A percentile compares a stretch with the other conserved stretches of the same genome.
These are phyloP conservation scores for Brachyptera risi DNA, from an alignment of 2,888 invertebrate genomes.

Conservation along the genomic window DNA sequence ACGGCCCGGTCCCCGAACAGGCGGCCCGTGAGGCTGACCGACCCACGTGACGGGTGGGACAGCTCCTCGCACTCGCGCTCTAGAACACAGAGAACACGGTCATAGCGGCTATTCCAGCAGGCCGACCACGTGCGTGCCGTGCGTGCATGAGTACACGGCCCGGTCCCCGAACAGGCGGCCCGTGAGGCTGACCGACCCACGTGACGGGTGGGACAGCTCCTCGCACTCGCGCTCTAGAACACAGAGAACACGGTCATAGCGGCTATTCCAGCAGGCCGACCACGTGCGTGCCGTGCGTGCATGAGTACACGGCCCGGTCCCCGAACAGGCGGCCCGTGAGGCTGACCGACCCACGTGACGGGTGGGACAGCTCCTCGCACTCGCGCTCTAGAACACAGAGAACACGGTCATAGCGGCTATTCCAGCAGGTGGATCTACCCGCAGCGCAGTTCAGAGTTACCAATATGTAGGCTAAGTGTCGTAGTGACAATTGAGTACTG, in stretches of 20 bases:
- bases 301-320: slow-evolving; percentile 77
- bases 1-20: slow-evolving; percentile 79
- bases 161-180: slow-evolving; percentile 79
- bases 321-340: slow-evolving; percentile 77
- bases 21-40: slow-evolving; percentile 69
- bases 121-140: slow-evolving; percentile 85
- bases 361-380: slow-evolving; percentile 73
- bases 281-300: slow-evolving; percentile 84
- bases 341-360: slow-evolving; percentile 71
- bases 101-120: no score
- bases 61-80: slow-evolving; percentile 85
- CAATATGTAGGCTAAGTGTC: no score
- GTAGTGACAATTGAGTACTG: no score
- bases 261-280: slow-evolving; percentile 82
- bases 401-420: neutral
- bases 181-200: slow-evolving; percentile 70
- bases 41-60: slow-evolving; percentile 71
- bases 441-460: no score
- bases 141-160: slow-evolving; percentile 81
- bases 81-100: slow-evolving; percentile 42
- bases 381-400: slow-evolving; percentile 65
- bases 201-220: slow-evolving; percentile 68
- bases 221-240: slow-evolving; percentile 80
- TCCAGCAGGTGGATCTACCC: no score
- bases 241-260: slow-evolving; percentile 30